Conservation (phyloP, 2,113 vertebrate species). For the Bolborhynchus lineola region DNA sequence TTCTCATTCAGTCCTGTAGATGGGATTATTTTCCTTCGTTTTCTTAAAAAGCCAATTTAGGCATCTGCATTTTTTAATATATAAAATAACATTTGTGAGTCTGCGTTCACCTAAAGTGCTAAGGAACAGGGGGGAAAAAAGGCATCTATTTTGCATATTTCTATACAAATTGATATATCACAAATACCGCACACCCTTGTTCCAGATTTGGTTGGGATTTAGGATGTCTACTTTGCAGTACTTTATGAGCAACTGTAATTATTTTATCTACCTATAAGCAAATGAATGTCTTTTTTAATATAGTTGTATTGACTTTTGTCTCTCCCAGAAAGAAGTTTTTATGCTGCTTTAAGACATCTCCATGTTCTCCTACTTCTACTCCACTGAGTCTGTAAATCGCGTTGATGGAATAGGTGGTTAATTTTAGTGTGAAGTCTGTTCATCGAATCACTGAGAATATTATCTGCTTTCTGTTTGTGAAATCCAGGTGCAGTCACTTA, state of each 20-base stretch:
- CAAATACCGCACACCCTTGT: background rate
- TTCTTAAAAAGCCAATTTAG: background rate
- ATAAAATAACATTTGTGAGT: background rate
- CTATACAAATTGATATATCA: background rate
- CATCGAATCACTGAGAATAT: slow-evolving; percentile 23
- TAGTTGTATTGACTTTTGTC: slow-evolving; percentile 18
- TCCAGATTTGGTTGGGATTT: background rate
- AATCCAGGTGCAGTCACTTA: slow-evolving; percentile 19
- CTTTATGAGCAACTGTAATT: background rate
- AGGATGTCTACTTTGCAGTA: background rate
- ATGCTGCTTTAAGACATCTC: slow-evolving; percentile 47
- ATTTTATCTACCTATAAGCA: slow-evolving; percentile 47
- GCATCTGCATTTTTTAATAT: background rate
- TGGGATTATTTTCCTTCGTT: background rate
- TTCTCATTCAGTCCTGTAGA: background rate
- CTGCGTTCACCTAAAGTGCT: background rate
- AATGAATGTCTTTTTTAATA: slow-evolving; percentile 34
- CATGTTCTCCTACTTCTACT: slow-evolving; percentile 50
- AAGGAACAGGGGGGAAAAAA: background rate
- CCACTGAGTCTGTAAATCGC: slow-evolving; percentile 46
- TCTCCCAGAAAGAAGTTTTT: slow-evolving; percentile 33
- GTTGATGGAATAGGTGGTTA: slow-evolving; percentile 50
- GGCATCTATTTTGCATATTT: background rate
- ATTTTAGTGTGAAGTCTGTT: slow-evolving; percentile 66
- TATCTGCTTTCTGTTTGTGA: slow-evolving; percentile 47